phyloP scores from a whole-genome alignment of 2,113 vertebrate species.

The Lutjanus erythropterus region DNA sequence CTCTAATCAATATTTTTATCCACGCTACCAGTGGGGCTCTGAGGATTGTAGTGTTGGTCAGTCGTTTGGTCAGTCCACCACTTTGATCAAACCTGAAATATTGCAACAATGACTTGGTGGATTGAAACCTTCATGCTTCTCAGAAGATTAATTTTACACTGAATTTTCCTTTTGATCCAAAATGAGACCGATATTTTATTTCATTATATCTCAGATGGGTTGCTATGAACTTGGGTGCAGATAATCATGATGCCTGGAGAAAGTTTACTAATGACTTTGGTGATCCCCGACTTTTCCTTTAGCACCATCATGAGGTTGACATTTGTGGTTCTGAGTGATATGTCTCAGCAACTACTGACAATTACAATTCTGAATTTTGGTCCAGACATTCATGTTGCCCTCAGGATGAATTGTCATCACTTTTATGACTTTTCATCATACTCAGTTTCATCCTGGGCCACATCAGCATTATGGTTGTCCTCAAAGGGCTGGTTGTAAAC shows the following conservation, averaged over 20 bases:
- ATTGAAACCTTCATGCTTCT: neutral
- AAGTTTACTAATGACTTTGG: neutral
- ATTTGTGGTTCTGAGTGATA: neutral
- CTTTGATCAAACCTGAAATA: neutral
- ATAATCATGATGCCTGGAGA: too few relatives aligned
- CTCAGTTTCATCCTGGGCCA: too few relatives aligned
- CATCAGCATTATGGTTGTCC: too few relatives aligned
- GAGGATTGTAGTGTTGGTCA: neutral
- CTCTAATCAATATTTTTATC: neutral
- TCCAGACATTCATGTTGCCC: too few relatives aligned
- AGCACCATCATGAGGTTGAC: too few relatives aligned
- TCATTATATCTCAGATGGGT: too few relatives aligned
- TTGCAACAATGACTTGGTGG: neutral
- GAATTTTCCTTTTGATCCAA: neutral
- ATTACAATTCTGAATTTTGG: neutral
- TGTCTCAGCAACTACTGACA: neutral
- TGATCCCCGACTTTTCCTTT: neutral
- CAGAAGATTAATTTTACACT: neutral
- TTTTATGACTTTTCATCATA: too few relatives aligned
- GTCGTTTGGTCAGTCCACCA: neutral
- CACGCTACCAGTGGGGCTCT: neutral
- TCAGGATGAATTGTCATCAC: too few relatives aligned
- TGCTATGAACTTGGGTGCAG: too few relatives aligned
- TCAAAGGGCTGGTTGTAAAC: too few relatives aligned
- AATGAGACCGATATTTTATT: neutral